Evolutionary conservation across 2,888 invertebrate genomes (phyloP), one percentile per base, ranked within the genome.

Genomic region (Andrena haemorrhoa): DNA sequence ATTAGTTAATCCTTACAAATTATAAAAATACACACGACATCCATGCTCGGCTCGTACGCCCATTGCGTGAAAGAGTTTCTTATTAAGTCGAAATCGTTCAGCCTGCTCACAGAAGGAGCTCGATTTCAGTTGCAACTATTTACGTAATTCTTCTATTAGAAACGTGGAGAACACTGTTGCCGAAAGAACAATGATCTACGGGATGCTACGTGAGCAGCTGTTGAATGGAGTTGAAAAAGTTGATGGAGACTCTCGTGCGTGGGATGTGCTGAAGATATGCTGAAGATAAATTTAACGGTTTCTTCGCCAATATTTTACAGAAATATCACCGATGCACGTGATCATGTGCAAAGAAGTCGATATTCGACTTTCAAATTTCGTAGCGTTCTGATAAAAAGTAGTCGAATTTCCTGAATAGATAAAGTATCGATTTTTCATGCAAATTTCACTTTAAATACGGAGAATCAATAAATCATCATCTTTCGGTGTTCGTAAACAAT

Each of bases 91-190:
- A 31, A 64, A 49, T 58, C 41, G 33, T 64, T 49, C 31, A 26
- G 47, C 47, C 4, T 23, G 23, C 26, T 29, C 56, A 33, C 20
- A 33, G 35, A 35, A n/a, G 33, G 66, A 51, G 41, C 31, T 49
- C 51, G 41, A 53, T 58, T 41, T 58, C 56, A 26, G 35, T 31
- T 47, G 29, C 29, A 23, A 23, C 7, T 60, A 68, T 80, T 80
- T 76, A 75, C 75, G 75, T 72, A 80, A 71, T 72, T 76, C 47
- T 31, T 53, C 71, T 72, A 71, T 66, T 80, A 72, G 26, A n/a
- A 56, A 56, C 65, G 41, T 56, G 26, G 69, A n/a, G 47, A 26
- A 35, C 60, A 75, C 66, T 76, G 76, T 76, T 76, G 47, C 72
- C 23, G 70, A 63, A 56, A 60, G 72, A 60, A 76, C 80, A 80